Evolutionary conservation across 1,140 invertebrate genomes (phyloP), one percentile per base, ranked within the genome.

Genomic region (Leguminivora glycinivorella): DNA sequence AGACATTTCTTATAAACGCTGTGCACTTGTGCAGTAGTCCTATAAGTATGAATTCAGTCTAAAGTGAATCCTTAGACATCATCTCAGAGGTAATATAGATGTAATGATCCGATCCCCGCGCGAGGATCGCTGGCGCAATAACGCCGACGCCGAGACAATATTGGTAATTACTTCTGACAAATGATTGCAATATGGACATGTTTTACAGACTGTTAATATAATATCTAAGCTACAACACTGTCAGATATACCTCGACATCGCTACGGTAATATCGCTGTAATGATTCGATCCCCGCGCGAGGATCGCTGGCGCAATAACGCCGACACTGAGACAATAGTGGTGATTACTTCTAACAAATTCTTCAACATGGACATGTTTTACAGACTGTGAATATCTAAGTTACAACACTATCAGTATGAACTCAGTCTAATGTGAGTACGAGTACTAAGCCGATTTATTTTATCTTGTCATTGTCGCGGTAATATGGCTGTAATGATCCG

Each of bases 401-500:
- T n/a, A n/a, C n/a, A n/a, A n/a, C n/a, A n/a, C n/a, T n/a, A n/a
- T n/a, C n/a, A n/a, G 12, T 12, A 38, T 14, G 34, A 38, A 14
- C 43, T 7, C n/a, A 17, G 43, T 47, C 6, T 19, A 19, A 47
- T 17, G 43, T 47, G n/a, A 47, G 14, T 17, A 14, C 43, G n/a
- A n/a, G n/a, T n/a, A n/a, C n/a, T n/a, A n/a, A n/a, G n/a, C n/a
- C n/a, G n/a, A n/a, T n/a, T n/a, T n/a, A n/a, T 17, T 47, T 47
- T 47, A n/a, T n/a, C 17, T 3, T 6, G n/a, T 7, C 1, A n/a
- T n/a, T 80, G 80, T 83, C 83, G 47, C 63, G 75, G 81, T 83
- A 85, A 83, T 80, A 76, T 82, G 56, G 70, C 68, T 69, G 77
- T 85, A 85, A 85, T 82, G 82, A 82, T 75, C 69, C 43, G 43